Base-by-base conservation (phyloP, 2,113 vertebrate species). In the Strix uralensis region DNA sequence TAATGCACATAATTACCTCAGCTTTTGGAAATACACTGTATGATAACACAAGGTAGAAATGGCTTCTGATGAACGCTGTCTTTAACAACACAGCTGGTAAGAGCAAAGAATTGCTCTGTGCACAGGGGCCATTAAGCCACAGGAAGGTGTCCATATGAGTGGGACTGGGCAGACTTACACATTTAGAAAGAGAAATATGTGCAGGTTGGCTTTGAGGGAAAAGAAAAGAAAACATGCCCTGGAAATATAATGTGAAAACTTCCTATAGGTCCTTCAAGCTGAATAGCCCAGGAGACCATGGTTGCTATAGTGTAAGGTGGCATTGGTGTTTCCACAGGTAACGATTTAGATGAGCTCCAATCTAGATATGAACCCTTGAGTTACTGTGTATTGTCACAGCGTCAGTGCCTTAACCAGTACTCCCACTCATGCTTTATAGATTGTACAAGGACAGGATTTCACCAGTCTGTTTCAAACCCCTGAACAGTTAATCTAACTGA, bases 401-500 rank as follows among this genome's bases (percentile, higher is more conserved):
- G 3, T 47, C 82, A 71, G 58, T 38, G 62, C 69, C 83, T 90
- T 94, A 93, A 67, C 86, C 72, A 75, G 66, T 38, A 70, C 86
- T 94, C 81, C 91, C 58, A 84, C 75, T 92, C 11, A 1, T 40
- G 46, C 85, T 95, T 96, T 94, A 94, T 69, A 79, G 86, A 29
- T 86, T 81, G 62, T 38, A 81, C 38, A 86, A 66, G 71, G 85
- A 47, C 69, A 86, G 77, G 49, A 93, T 70, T 85, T 67, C 70
- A 69, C 34, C 0, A 10, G 52, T 88, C 77, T 90, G 22, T 46
- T 95, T 63, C 85, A 89, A 86, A 69, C 51, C 87, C 59, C 96
- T 38, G 54, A 95, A 83, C 85, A 83, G 92, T 96, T 96, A 96
- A 96, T 97, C 91, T 96, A 72, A 82, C 77, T 73, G 95, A 95